phyloP scores from a whole-genome alignment of 2,113 vertebrate genomes.

The Esox niger region DNA sequence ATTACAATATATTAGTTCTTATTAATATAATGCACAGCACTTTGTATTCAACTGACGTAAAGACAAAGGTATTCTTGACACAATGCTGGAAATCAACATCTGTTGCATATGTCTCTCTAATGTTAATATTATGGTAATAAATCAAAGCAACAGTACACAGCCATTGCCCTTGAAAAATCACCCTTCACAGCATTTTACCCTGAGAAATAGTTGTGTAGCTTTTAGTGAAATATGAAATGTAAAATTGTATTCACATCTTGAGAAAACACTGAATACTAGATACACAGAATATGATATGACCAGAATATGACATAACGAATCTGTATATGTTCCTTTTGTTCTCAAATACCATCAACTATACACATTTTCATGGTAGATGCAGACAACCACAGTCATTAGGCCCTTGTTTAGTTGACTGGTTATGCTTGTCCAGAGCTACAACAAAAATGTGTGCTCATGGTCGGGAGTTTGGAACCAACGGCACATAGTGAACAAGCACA shows the following conservation, averaged over 20 bases:
- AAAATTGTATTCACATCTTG: neutral
- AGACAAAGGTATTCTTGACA: neutral
- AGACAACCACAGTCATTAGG: neutral
- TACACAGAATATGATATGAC: too few species aligned
- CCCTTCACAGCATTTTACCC: neutral
- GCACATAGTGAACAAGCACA: neutral
- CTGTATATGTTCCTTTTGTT: too few species aligned
- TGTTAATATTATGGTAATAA: neutral
- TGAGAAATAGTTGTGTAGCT: neutral
- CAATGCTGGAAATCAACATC: neutral
- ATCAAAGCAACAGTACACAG: neutral
- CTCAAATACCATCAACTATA: too few species aligned
- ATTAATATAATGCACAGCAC: neutral
- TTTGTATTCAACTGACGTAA: constrained; percentile 2
- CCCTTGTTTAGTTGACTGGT: too few species aligned
- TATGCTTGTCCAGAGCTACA: too few species aligned
- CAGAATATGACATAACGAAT: too few species aligned
- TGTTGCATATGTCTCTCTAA: constrained; percentile 1
- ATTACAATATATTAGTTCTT: too few species aligned
- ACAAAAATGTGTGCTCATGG: too few species aligned
- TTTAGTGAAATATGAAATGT: neutral
- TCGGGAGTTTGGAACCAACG: neutral
- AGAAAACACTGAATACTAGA: neutral
- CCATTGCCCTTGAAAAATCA: neutral
- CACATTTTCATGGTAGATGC: neutral